A percentile compares a stretch with the other conserved stretches of the same genome.
Conservation (phyloP, 2,113 vertebrate species). For the Otis tarda region DNA sequence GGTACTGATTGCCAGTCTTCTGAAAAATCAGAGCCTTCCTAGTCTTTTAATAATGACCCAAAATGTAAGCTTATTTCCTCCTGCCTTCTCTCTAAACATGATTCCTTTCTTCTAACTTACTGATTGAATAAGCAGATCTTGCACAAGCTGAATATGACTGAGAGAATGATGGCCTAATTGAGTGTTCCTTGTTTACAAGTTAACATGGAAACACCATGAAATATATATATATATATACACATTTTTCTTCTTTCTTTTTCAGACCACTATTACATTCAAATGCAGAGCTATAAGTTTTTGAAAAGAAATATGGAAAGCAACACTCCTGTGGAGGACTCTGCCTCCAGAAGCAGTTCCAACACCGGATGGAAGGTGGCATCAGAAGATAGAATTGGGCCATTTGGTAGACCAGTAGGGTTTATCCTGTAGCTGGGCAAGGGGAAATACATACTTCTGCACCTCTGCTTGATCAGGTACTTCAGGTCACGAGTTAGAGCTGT, state of each 20-base stretch:
- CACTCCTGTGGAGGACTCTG: accelerated
- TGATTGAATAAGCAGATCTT: neutral
- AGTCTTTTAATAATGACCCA: neutral
- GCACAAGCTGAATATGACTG: neutral
- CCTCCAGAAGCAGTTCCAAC: neutral
- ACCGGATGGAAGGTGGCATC: neutral
- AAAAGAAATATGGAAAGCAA: neutral
- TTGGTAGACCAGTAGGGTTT: neutral
- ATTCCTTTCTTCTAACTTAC: neutral
- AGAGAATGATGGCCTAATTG: neutral
- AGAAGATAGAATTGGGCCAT: neutral
- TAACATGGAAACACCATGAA: neutral
- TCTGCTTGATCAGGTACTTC: neutral
- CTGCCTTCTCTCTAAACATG: neutral
- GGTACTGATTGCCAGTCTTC: neutral
- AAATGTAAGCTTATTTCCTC: neutral
- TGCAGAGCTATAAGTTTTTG: neutral
- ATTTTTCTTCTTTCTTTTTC: neutral
- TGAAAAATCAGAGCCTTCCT: neutral
- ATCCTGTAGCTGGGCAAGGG: neutral
- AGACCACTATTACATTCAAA: neutral
- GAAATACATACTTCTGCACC: neutral
- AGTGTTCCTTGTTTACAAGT: neutral
- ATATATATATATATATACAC: neutral
- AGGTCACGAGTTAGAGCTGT: neutral